Evolutionary conservation across 1,140 invertebrate genomes (phyloP), one percentile per base, ranked within the genome.

Genomic region (Caenorhabditis tropicalis): DNA sequence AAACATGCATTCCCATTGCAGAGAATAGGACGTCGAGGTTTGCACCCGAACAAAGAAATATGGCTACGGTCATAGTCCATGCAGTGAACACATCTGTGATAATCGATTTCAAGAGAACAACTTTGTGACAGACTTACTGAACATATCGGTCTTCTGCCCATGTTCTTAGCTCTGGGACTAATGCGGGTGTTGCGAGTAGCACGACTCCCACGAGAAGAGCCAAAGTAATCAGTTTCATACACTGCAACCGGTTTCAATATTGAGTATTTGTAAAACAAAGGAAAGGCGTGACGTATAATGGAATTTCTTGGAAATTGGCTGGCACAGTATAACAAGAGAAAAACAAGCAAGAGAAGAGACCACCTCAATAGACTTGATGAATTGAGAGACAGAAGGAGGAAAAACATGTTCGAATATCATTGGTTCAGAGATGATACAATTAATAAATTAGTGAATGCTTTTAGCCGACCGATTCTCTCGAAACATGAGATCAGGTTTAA

Each of bases 1-100:
- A 65, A 65, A 31, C 58, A 65, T 4, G 58, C 58, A 9, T 65
- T 65, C 19, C 58, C 58, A n/a, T 65, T 65, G 31, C 58, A 65
- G 6, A 39, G 33, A 36, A 65, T 65, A 9, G 58, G 58, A 16
- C 58, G 58, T 4, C 58, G 29, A 16, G 58, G 58, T 39, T 65
- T 65, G 58, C 58, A 65, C 19, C 58, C 58, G 9, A 65, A 65
- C 0, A 65, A 24, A 9, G 58, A 65, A 36, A 65, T 65, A n/a
- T 65, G 58, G 16, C n/a, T 65, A 4, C 58, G 58, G 19, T 65
- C 33, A 19, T 65, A 65, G 33, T 65, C 58, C 58, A 65, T 65
- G 31, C 58, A 65, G 33, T 65, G 58, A 21, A 65, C 58, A 21
- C 58, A 65, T 36, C 58, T 65, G 31, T n/a, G 36, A n/a, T 65